Percentiles rank a stretch among this genome's conserved stretches.
Conservation (phyloP, 2,113 vertebrate genomes). For the Plecotus auritus region DNA sequence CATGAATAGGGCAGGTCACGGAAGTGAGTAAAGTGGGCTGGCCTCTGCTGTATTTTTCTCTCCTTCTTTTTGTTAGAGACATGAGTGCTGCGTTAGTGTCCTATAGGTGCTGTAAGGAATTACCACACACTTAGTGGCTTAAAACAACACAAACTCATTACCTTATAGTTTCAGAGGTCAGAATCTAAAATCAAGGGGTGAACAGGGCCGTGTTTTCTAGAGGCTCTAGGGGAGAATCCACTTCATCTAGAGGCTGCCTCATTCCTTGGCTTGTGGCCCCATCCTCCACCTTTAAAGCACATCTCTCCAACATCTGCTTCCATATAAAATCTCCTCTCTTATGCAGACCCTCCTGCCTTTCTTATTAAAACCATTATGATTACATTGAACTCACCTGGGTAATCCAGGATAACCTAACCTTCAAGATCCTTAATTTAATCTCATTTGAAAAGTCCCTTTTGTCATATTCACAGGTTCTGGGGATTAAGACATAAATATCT, state of each 20-base stretch:
- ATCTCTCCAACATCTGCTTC: not conserved
- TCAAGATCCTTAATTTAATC: not conserved
- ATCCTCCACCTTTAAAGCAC: not conserved
- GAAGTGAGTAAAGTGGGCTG: not conserved
- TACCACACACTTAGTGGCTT: not conserved
- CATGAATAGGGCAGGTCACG: not conserved
- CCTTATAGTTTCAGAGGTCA: not conserved
- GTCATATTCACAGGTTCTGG: not conserved
- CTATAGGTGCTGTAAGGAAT: not conserved
- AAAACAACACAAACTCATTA: not conserved
- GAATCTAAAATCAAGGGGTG: not conserved
- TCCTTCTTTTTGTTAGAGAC: not conserved
- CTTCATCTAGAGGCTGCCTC: rapidly evolving
- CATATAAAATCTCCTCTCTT: not conserved
- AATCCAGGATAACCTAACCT: not conserved
- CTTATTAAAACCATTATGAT: not conserved
- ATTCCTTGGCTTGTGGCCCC: not conserved
- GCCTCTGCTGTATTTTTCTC: not conserved
- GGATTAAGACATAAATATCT: not conserved
- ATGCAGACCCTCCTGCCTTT: not conserved
- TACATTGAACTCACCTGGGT: not conserved
- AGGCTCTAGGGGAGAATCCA: not conserved
- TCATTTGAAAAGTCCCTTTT: not conserved
- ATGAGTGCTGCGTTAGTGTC: not conserved
- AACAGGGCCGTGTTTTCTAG: not conserved